Conservation (phyloP, 2,797 vertebrate genomes). For the Clarias platycephalus region DNA sequence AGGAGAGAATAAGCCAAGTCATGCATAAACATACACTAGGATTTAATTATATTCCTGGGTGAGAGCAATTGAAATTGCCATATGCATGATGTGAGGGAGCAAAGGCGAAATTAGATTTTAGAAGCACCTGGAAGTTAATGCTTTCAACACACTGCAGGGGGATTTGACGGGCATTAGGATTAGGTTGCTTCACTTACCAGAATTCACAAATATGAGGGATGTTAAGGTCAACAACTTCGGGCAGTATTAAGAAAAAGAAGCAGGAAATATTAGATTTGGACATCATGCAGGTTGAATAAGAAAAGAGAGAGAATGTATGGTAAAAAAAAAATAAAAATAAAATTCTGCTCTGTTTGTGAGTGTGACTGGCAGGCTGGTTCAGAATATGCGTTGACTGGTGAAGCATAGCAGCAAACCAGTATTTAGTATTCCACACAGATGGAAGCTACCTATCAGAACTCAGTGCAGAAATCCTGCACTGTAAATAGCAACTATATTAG, state of each 20-base stretch:
- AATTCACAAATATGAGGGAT: constrained; percentile 28
- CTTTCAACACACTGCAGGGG: constrained; percentile 33
- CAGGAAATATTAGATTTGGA: constrained; percentile 6
- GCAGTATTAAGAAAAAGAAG: constrained; percentile 25
- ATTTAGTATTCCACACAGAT: constrained; percentile 51
- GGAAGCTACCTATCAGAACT: constrained; percentile 39
- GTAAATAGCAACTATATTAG: constrained; percentile 41
- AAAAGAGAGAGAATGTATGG: neutral
- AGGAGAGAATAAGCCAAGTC: constrained; percentile 46
- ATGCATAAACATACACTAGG: constrained; percentile 54
- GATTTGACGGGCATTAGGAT: constrained; percentile 33
- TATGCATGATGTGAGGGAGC: constrained; percentile 38
- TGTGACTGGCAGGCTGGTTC: constrained; percentile 31
- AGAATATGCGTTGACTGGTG: constrained; percentile 43
- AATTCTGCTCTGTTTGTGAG: constrained; percentile 12
- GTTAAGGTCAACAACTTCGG: constrained; percentile 31
- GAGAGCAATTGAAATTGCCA: constrained; percentile 53
- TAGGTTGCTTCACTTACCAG: constrained; percentile 31
- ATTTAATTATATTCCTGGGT: constrained; percentile 53
- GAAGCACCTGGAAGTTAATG: constrained; percentile 55
- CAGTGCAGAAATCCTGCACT: constrained; percentile 26
- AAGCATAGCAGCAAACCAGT: constrained; percentile 22
- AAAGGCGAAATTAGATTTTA: constrained; percentile 50
- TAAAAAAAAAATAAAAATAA: neutral
- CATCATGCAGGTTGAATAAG: neutral